Evolutionary conservation across 2,797 vertebrate species (phyloP), one percentile per base, ranked within the genome.

Genomic region (Pseudochirops corinnae): DNA sequence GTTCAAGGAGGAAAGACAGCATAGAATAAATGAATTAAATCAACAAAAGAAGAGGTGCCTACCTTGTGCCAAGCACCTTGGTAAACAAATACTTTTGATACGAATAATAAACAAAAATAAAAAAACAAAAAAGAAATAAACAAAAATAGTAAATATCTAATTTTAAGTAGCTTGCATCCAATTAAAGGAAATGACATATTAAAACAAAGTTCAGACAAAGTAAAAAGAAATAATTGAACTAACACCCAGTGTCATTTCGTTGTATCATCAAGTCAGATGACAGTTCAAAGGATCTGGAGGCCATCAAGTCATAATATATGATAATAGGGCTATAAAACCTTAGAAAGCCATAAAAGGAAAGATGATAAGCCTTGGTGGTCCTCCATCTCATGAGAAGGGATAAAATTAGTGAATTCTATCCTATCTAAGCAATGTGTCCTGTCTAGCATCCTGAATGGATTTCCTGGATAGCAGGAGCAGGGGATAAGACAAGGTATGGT

Each of bases 331-430:
- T 74, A 16, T n/a, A 39, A 39, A 74, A 18, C 0, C 6, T 74
- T 39, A 74, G 67, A 39, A 39, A 2, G 16, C 18, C 16, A 39
- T 74, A 33, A n/a, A 74, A 74, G 33, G 67, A 39, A 16, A 74
- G n/a, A 74, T 39, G 18, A 0, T 74, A n/a, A 74, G 1, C 4
- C 0, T 13, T n/a, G n/a, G 62, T 21, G 0, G 1, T 74, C n/a
- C n/a, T 74, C 62, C 12, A 39, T 2, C 33, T 21, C 62, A 74
- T 18, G 33, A 39, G 5, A n/a, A 39, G 33, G 1, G 39, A 74
- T 39, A 74, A 14, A 74, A 74, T 39, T 74, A 9, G 16, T 18
- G n/a, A 39, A 21, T 74, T 33, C 14, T n/a, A n/a, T 67, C 14
- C 4, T n/a, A 39, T 74, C 16, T 1, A 74, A 67, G n/a, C 16